These are phyloP conservation scores for Polydrusus pterygomalis DNA, from an alignment of 2,888 invertebrate species.

Conservation along the genomic window DNA sequence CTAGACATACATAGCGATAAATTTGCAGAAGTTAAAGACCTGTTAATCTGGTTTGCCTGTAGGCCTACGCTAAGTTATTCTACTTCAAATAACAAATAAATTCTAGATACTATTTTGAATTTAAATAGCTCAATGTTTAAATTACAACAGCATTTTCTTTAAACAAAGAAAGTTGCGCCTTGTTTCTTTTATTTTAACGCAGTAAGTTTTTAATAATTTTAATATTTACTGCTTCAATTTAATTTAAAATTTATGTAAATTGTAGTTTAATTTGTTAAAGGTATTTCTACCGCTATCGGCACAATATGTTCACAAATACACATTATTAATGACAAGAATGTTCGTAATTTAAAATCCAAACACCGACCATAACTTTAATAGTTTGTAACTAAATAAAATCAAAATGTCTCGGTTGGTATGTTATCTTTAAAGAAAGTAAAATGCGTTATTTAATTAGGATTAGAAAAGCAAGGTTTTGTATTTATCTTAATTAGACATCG, in stretches of 20 bases:
- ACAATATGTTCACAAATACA: constrained; percentile 25
- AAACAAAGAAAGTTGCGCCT: background rate
- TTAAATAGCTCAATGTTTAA: constrained; percentile 9
- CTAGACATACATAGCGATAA: no score
- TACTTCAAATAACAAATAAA: background rate
- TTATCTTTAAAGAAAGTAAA: background rate
- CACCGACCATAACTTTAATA: background rate
- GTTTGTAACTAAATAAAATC: background rate
- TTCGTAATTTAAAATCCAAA: background rate
- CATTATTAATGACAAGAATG: background rate
- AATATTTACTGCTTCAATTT: constrained; percentile 2
- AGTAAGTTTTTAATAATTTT: background rate
- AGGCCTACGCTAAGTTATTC: background rate
- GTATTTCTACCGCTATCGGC: constrained; percentile 18
- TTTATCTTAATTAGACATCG: background rate
- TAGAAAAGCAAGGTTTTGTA: background rate
- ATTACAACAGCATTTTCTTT: background rate
- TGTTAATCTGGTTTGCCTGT: background rate
- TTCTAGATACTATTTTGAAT: constrained; percentile 1
- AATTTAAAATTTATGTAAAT: constrained; percentile 17
- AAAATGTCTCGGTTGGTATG: background rate
- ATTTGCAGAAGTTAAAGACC: background rate
- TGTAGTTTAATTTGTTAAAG: background rate
- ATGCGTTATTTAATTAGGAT: background rate
- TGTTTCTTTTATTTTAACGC: background rate